Base-by-base conservation (phyloP, 2,113 vertebrate species). In the Zosterops pallidus region DNA sequence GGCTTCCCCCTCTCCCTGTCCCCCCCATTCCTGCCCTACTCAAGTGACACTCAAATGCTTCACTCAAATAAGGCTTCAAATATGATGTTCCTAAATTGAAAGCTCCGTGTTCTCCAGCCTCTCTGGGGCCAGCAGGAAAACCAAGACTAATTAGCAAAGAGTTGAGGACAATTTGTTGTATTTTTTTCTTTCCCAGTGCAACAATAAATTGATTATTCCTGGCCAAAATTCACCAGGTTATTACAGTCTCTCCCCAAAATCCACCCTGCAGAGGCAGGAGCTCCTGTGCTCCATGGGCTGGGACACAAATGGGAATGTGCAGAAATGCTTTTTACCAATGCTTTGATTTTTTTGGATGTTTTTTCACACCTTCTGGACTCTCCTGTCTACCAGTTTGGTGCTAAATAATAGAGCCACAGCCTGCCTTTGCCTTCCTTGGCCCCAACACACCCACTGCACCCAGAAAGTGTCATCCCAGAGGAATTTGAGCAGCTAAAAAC, bases 261-360 rank as follows among this genome's bases (percentile, higher is more conserved):
- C 25, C 44, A 39, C 31, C 31, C 52, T 71, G 39, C 37, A 72
- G 28, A 33, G 18, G n/a, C 44, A 69, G 53, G 21, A 12, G 20
- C 14, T 47, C 14, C 20, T 1, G 1, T 7, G 2, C 41, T 70
- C 28, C 0, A 11, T 0, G 0, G 33, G 37, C 20, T 35, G 31
- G 24, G 18, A 71, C 52, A 76, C 3, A 2, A 67, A 35, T 14
- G 20, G 52, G 17, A 35, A 68, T 9, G 16, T 2, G 42, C 19
- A 72, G 57, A 53, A 72, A 64, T 0, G 2, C 9, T 39, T 17
- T 59, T 50, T 37, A 72, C 35, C 19, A 1, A 14, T 9, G 49
- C 2, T 41, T 23, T 2, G 41, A 28, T 4, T 23, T 79, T 91
- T 26, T 2, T 2, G 3, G 14, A 9, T 25, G 35, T 52, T 24